These are phyloP conservation scores for Borostomias antarcticus DNA, from an alignment of 2,797 vertebrate species.

Conservation along the genomic window DNA sequence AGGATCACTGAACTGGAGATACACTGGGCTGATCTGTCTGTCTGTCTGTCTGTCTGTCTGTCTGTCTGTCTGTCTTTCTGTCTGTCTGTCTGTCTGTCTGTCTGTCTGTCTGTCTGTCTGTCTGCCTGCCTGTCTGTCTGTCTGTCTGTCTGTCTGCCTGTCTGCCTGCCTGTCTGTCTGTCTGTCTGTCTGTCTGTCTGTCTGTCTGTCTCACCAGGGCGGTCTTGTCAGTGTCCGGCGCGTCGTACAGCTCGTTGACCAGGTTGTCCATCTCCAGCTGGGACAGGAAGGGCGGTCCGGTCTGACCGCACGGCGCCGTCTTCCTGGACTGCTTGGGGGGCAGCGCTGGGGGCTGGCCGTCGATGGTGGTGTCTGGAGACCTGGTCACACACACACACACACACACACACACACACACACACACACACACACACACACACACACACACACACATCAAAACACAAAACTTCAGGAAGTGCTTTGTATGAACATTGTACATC, in stretches of 20 bases:
- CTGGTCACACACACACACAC: constrained; percentile 59
- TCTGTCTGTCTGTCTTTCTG: no score
- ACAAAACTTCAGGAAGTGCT: not conserved
- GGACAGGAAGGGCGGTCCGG: constrained; percentile 88
- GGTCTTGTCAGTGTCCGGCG: constrained; percentile 78
- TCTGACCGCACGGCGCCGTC: constrained; percentile 88
- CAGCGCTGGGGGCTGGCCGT: constrained; percentile 91
- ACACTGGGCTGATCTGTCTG: no score
- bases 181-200: no score
- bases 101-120: no score
- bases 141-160: no score
- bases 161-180: no score
- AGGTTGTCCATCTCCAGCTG: constrained; percentile 94
- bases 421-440: not conserved
- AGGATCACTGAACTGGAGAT: no score
- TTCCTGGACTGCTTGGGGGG: constrained; percentile 97
- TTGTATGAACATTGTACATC: no score
- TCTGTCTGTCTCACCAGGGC: constrained; percentile 67
- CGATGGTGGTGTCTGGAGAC: constrained; percentile 87
- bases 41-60: no score
- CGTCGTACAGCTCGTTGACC: constrained; percentile 88
- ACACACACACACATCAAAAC: not conserved
- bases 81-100: no score
- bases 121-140: no score
- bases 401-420: not conserved